These are phyloP conservation scores for Vireo altiloquus DNA, from an alignment of 2,113 vertebrate species.

Conservation along the genomic window DNA sequence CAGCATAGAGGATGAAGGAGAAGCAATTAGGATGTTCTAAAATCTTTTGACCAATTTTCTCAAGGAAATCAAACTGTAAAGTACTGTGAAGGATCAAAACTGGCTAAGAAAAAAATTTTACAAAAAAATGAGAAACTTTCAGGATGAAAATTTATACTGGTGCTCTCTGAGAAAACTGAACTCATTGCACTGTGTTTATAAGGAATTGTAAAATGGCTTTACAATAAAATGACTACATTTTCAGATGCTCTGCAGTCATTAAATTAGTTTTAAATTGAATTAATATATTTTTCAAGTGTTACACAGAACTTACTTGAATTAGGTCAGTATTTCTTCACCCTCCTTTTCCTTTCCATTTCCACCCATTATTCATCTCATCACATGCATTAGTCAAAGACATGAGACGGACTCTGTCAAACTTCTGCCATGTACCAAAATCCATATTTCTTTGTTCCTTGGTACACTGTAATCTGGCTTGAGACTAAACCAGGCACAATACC, in stretches of 20 bases:
- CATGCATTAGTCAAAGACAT: background rate
- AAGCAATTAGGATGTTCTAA: background rate
- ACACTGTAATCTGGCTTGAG: background rate
- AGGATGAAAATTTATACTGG: background rate
- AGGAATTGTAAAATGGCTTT: background rate
- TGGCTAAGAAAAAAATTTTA: background rate
- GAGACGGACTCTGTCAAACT: background rate
- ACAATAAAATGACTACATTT: background rate
- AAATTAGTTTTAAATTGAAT: background rate
- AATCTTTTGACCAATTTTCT: background rate
- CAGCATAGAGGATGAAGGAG: background rate
- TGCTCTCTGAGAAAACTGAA: background rate
- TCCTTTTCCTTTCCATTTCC: background rate
- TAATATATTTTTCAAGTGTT: background rate
- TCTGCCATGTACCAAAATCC: background rate
- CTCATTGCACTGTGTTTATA: background rate
- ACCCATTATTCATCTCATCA: background rate
- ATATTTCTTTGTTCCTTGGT: background rate
- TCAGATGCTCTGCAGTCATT: background rate
- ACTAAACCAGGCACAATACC: background rate
- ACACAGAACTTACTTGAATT: background rate
- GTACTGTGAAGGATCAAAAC: background rate
- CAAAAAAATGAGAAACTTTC: background rate
- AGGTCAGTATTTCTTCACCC: background rate
- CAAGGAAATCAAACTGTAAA: background rate